Percentiles rank a stretch among this genome's conserved stretches.
phyloP scores from a whole-genome alignment of 2,113 vertebrate species.

The Rhegmatorhina hoffmannsi region DNA sequence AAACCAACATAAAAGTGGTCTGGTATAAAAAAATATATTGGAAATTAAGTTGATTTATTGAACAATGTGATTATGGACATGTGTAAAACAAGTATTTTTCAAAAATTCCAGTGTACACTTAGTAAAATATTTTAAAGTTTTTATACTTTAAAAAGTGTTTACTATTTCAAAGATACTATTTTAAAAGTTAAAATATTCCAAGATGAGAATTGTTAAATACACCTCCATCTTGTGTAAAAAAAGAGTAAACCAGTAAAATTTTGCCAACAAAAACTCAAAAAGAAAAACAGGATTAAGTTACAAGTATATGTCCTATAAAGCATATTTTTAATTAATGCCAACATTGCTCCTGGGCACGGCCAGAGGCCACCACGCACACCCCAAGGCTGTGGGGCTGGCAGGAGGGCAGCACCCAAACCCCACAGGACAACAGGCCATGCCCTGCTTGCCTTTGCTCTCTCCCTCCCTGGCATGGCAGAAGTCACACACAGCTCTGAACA shows the following conservation, averaged over 20 bases:
- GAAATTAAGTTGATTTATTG: neutral
- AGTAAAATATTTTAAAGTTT: neutral
- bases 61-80: neutral
- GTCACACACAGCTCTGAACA: neutral
- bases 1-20: neutral
- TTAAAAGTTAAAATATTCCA: too few relatives aligned
- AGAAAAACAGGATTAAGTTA: neutral
- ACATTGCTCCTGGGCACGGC: accelerated
- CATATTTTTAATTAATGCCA: neutral
- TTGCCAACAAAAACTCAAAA: neutral
- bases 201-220: too few relatives aligned
- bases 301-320: neutral
- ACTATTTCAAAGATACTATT: too few relatives aligned
- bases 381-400: neutral
- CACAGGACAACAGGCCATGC: neutral
- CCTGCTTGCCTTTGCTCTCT: neutral
- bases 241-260: neutral
- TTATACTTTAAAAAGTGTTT: neutral
- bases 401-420: neutral
- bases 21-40: neutral
- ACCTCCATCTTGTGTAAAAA: neutral
- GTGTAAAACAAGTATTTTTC: neutral
- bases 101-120: neutral
- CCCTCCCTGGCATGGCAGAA: neutral
- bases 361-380: accelerated